A percentile compares a stretch with the other conserved stretches of the same genome.
These are phyloP conservation scores for Coremacera marginata DNA, from an alignment of 2,888 invertebrate species.

Conservation along the genomic window DNA sequence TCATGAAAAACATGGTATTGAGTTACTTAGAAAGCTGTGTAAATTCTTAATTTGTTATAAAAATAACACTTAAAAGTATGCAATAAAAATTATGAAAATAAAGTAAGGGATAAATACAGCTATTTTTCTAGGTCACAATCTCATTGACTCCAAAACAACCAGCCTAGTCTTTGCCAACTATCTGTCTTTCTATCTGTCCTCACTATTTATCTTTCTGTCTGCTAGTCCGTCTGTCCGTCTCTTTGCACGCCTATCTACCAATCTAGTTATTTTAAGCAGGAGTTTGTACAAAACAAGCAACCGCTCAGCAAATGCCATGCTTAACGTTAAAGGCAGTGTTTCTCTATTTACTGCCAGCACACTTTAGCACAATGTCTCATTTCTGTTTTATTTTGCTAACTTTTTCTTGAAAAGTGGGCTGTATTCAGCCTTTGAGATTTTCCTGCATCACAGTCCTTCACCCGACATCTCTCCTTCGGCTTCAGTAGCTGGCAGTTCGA, in stretches of 20 bases:
- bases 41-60: too few species aligned
- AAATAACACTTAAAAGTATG: background rate
- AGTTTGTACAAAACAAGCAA: background rate
- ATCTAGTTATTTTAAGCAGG: conserved; percentile 28
- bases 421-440: background rate
- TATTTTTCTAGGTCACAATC: background rate
- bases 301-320: too few species aligned
- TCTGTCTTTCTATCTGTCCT: background rate
- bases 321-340: background rate
- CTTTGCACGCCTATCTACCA: conserved; percentile 13
- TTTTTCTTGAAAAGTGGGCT: background rate
- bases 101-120: background rate
- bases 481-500: conserved; percentile 29
- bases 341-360: background rate
- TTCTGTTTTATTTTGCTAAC: background rate
- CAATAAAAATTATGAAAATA: background rate
- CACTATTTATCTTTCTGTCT: background rate
- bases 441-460: background rate
- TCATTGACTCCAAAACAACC: background rate
- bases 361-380: background rate
- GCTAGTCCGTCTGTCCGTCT: background rate
- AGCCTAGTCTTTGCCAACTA: background rate
- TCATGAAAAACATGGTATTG: too few species aligned
- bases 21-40: background rate
- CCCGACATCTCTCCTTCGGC: background rate